These are phyloP conservation scores for Oxystoma pomonae DNA, from an alignment of 2,888 invertebrate species.

Conservation along the genomic window DNA sequence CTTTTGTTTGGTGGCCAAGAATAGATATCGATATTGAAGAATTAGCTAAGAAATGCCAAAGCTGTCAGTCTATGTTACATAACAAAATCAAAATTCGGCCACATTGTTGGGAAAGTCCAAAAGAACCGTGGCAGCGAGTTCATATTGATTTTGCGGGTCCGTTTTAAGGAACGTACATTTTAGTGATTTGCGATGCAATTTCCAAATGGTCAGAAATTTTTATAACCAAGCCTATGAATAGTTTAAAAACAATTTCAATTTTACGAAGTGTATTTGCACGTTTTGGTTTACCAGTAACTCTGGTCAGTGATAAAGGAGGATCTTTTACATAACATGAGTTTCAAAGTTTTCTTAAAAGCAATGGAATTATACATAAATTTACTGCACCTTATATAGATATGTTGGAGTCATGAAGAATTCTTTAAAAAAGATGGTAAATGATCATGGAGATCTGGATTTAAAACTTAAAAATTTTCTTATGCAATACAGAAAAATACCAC, in stretches of 20 bases:
- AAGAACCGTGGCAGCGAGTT: not conserved
- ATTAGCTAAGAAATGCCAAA: not conserved
- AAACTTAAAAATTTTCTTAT: too few relatives aligned
- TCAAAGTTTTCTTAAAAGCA: not conserved
- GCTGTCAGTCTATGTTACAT: too few relatives aligned
- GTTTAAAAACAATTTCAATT: too few relatives aligned
- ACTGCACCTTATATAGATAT: too few relatives aligned
- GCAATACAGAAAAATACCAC: not conserved
- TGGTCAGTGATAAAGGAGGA: not conserved
- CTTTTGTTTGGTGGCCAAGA: not conserved
- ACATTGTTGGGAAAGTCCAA: not conserved
- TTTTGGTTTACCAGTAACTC: not conserved
- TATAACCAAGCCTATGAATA: not conserved
- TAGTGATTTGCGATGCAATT: not conserved
- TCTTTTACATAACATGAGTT: not conserved
- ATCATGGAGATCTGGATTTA: too few relatives aligned
- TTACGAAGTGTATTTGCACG: too few relatives aligned
- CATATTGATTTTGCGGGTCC: not conserved
- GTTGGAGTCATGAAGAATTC: too few relatives aligned
- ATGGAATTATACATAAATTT: not conserved
- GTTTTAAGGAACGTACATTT: not conserved
- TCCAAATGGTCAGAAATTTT: not conserved
- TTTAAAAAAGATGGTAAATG: too few relatives aligned
- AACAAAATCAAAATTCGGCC: not conserved
- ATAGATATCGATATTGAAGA: not conserved